phyloP scores from a whole-genome alignment of 2,113 vertebrate species.

The Pterocles burchelli region DNA sequence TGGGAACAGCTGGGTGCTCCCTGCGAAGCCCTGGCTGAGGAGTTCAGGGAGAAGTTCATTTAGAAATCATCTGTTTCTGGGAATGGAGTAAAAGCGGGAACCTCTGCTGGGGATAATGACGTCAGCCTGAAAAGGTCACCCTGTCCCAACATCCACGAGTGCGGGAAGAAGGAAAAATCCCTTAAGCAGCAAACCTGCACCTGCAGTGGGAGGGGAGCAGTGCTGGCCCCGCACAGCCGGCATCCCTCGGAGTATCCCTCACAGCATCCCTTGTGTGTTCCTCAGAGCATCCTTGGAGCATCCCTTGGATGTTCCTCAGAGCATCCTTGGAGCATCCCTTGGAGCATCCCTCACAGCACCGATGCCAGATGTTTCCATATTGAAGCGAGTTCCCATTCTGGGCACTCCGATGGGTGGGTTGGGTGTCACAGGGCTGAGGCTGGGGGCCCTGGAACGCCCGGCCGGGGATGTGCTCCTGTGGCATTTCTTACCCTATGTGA shows the following conservation, averaged over 20 bases:
- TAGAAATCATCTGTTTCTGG: background rate
- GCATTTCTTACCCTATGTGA: no score
- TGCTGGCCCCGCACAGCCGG: rapidly evolving
- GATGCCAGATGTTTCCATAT: rapidly evolving
- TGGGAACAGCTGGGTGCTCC: background rate
- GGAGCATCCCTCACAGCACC: background rate
- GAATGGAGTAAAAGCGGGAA: background rate
- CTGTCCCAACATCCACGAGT: rapidly evolving
- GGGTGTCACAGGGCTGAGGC: no score
- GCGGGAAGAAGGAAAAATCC: background rate
- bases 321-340: background rate
- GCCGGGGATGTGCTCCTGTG: background rate
- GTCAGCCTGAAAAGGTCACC: background rate
- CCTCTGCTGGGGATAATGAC: background rate
- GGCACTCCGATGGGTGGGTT: background rate
- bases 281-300: no score
- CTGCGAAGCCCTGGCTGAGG: rapidly evolving
- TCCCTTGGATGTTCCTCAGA: rapidly evolving
- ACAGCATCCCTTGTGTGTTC: no score
- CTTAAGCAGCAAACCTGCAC: background rate
- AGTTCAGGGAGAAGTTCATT: background rate
- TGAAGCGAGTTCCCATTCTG: rapidly evolving
- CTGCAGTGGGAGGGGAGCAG: background rate
- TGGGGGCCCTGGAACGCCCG: background rate
- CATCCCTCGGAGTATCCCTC: background rate